These are phyloP conservation scores for Falco columbarius DNA, from an alignment of 2,797 vertebrate genomes.

Conservation along the genomic window DNA sequence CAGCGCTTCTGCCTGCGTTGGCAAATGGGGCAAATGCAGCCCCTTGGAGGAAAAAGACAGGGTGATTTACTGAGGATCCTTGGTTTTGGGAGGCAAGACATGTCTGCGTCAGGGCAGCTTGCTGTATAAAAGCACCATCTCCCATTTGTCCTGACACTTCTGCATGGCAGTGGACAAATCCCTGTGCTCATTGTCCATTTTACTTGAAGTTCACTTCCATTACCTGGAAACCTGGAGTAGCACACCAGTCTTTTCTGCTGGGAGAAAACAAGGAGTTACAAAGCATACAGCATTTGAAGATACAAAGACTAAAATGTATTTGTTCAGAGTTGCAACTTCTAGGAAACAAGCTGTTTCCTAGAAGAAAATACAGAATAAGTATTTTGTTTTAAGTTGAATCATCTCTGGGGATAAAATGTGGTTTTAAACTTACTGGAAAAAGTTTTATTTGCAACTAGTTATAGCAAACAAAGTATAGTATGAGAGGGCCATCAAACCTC, in stretches of 20 bases:
- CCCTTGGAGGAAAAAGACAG: accelerated
- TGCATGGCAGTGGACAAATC: not conserved
- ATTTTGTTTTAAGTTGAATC: not conserved
- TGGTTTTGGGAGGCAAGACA: accelerated
- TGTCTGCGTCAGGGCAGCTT: accelerated
- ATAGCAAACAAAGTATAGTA: not conserved
- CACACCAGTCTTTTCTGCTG: not conserved
- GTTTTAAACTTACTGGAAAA: not conserved
- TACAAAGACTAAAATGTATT: not conserved
- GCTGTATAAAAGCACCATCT: accelerated
- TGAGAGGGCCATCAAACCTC: not conserved
- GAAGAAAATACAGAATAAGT: too few relatives aligned
- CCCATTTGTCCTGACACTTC: accelerated
- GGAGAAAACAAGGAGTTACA: not conserved
- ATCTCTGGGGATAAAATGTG: not conserved
- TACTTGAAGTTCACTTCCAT: not conserved
- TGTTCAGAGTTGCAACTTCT: not conserved
- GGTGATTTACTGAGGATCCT: not conserved
- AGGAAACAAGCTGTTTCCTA: not conserved
- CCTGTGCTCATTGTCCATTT: not conserved
- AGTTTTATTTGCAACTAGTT: not conserved
- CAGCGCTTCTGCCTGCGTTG: accelerated
- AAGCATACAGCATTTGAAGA: not conserved
- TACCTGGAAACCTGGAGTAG: not conserved
- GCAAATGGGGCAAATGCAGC: not conserved